Evolutionary conservation across 2,888 invertebrate species (phyloP), one percentile per base, ranked within the genome.

Genomic region (Cacoxenus indagator): DNA sequence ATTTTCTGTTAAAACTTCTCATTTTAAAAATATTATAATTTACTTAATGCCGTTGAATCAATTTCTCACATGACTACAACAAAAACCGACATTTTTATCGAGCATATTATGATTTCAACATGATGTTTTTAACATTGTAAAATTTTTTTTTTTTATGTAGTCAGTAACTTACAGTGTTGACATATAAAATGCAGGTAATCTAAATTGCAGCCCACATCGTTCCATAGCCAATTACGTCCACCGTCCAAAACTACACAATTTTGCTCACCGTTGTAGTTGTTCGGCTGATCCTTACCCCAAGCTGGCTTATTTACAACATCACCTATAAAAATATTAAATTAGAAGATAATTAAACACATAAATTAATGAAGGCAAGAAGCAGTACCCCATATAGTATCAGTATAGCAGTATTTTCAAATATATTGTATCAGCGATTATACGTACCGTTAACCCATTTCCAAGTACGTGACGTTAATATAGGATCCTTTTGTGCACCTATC

Each of bases 271-370:
- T 97, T 97, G 90, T 97, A 97, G 86, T 97, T 97, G 87, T 97
- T 97, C 0, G 97, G 97, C 85, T 97, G 97, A 84, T 96, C 96
- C 85, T 95, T 95, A 64, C 96, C 96, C 97, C 97, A 97, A 0
- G 95, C 91, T 4, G 95, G 95, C 78, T 92, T 92, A 6, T 91
- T 91, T 8, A 96, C 93, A 65, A 93, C 89, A 78, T 95, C 94
- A 59, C 95, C 95, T 95, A 69, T 65, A 37, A 5, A 59, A 59
- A 64, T 46, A 64, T 4, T 9, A 54, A 26, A 19, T 11, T 22
- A 4, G 24, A 59, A n/a, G n/a, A 31, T 17, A 59, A 59, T 11
- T 24, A n/a, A 24, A n/a, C n/a, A n/a, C n/a, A n/a, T n/a, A n/a
- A n/a, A n/a, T n/a, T n/a, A n/a, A n/a, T n/a, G n/a, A n/a, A n/a